Evolutionary conservation across 2,113 vertebrate genomes (phyloP).

Genomic region (Merops nubicus): DNA sequence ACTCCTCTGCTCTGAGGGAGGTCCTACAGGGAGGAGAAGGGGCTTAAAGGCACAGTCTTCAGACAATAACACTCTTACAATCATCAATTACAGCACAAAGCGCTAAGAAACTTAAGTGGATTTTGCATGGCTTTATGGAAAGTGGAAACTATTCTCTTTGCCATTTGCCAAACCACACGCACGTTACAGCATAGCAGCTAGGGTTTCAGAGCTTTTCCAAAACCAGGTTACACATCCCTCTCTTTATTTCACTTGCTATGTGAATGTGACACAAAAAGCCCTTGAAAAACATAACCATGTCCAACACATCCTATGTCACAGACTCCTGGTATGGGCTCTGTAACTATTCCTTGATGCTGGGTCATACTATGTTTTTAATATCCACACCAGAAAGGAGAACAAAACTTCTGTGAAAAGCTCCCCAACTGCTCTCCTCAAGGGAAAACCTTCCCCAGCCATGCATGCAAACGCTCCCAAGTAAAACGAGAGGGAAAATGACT

Average conservation of each 20-base stretch:
- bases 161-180: slow-evolving; percentile 62
- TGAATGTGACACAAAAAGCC: neutral
- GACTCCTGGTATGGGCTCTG: neutral
- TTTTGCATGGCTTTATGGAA: slow-evolving; percentile 67
- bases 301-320: neutral
- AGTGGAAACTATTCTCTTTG: slow-evolving; percentile 59
- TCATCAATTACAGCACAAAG: slow-evolving; percentile 65
- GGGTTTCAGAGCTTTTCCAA: slow-evolving; percentile 26
- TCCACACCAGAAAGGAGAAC: neutral
- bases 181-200: slow-evolving; percentile 9
- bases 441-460: neutral
- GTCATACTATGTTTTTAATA: neutral
- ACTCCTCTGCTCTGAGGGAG: slow-evolving; percentile 22
- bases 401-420: neutral
- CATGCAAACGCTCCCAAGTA: rapidly evolving
- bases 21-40: slow-evolving; percentile 44
- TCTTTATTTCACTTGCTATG: neutral
- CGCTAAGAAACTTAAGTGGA: slow-evolving; percentile 66
- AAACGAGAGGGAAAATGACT: neutral
- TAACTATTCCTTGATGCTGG: neutral
- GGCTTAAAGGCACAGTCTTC: slow-evolving; percentile 47
- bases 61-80: slow-evolving; percentile 56
- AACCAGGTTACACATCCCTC: slow-evolving; percentile 24
- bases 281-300: neutral
- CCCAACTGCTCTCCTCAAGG: neutral